Conservation (phyloP, 2,888 invertebrate genomes). For the Drosophila mimica region DNA sequence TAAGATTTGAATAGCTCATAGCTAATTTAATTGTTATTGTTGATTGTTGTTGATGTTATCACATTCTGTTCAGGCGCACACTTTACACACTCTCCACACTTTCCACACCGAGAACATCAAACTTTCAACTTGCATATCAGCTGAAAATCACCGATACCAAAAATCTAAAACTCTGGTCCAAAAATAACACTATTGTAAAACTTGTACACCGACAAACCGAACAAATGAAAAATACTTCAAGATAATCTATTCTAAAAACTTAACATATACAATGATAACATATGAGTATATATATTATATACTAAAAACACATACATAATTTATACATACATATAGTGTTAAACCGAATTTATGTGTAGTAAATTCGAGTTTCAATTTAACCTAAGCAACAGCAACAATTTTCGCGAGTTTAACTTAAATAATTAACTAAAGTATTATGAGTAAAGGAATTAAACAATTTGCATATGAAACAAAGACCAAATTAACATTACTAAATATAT, state of each 20-base stretch:
- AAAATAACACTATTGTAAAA: slow-evolving; percentile 61
- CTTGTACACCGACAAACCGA: slow-evolving; percentile 69
- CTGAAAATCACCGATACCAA: slow-evolving; percentile 8
- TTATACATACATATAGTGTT: slow-evolving; percentile 63
- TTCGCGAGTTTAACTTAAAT: slow-evolving; percentile 65
- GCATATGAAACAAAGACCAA: slow-evolving; percentile 70
- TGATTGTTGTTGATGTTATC: slow-evolving; percentile 62
- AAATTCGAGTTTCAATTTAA: slow-evolving; percentile 75
- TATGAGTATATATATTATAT: slow-evolving; percentile 34
- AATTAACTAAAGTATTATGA: slow-evolving; percentile 57
- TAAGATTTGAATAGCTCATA: slow-evolving; percentile 40
- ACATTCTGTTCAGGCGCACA: slow-evolving; percentile 25
- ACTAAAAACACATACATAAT: slow-evolving; percentile 35
- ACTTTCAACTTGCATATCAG: slow-evolving; percentile 31
- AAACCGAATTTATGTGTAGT: slow-evolving; percentile 73
- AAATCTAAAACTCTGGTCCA: slow-evolving; percentile 48
- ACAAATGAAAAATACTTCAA: slow-evolving; percentile 13
- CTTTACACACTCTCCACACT: slow-evolving; percentile 3
- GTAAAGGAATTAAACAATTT: slow-evolving; percentile 43
- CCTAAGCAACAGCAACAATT: slow-evolving; percentile 75
- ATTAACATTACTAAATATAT: slow-evolving; percentile 57
- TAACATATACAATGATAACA: slow-evolving; percentile 43
- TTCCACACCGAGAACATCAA: background rate
- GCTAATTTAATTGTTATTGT: slow-evolving; percentile 63
- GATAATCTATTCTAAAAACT: slow-evolving; percentile 43